Conservation (phyloP, 2,113 vertebrate species). For the Dermatemys mawii region DNA sequence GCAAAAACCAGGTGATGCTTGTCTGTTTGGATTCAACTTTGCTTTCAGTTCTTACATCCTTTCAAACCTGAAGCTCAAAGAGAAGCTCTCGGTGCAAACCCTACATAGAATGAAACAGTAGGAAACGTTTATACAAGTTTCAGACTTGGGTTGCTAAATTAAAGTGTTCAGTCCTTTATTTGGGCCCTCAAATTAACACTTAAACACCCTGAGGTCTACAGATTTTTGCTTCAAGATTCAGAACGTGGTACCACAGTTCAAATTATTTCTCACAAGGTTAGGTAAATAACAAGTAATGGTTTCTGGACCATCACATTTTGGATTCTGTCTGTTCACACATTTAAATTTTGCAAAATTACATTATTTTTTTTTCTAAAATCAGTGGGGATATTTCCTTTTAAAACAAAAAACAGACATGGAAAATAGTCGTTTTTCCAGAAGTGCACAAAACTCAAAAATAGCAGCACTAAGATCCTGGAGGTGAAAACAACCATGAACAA, state of each 20-base stretch:
- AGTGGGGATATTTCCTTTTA: neutral
- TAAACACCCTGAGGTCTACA: neutral
- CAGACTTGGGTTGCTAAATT: neutral
- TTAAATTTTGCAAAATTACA: constrained; percentile 22
- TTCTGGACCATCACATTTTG: neutral
- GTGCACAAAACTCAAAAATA: neutral
- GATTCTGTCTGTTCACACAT: constrained; percentile 7
- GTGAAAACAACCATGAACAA: neutral
- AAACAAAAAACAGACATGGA: neutral
- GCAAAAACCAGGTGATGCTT: neutral
- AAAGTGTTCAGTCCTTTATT: neutral
- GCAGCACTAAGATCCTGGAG: neutral
- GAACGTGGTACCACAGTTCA: neutral
- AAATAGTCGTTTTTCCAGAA: neutral
- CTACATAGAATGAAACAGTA: neutral
- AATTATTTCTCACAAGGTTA: neutral
- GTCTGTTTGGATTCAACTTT: neutral
- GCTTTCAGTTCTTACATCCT: neutral
- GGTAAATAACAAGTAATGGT: neutral
- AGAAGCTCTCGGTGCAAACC: neutral
- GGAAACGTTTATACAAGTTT: neutral
- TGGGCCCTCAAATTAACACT: neutral
- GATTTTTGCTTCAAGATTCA: neutral
- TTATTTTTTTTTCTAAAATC: neutral
- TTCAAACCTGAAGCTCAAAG: neutral